Percentiles rank a stretch among this genome's conserved stretches.
Conservation (phyloP, 2,797 vertebrate species). For the Buceros bicornis region DNA sequence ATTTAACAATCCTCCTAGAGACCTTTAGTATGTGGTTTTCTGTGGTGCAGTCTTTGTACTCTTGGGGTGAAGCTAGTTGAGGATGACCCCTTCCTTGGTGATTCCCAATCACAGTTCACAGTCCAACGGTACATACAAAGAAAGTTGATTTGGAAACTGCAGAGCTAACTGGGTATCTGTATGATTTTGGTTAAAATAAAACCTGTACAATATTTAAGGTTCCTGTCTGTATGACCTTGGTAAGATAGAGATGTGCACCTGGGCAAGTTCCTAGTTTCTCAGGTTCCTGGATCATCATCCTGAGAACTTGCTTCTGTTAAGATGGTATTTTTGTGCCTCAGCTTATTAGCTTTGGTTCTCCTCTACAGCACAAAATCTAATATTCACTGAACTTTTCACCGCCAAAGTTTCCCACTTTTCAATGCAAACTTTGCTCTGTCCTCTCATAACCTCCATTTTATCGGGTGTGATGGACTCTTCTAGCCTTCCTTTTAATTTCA, state of each 20-base stretch:
- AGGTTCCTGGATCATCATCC: background rate
- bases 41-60: background rate
- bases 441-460: background rate
- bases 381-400: background rate
- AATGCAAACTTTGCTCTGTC: background rate
- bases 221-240: background rate
- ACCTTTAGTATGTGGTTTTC: background rate
- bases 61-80: background rate
- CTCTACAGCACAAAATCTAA: background rate
- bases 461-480: background rate
- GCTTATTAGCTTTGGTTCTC: background rate
- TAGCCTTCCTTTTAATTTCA: background rate
- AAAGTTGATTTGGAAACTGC: background rate
- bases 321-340: background rate
- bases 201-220: fast-evolving
- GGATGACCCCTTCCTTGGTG: background rate
- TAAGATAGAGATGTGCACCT: background rate
- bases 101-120: background rate
- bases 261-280: background rate
- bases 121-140: background rate
- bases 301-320: background rate
- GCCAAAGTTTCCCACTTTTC: background rate
- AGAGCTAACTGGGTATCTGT: background rate
- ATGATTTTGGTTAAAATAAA: background rate
- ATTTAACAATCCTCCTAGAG: background rate